These are phyloP conservation scores for Grus americana DNA, from an alignment of 2,113 vertebrate genomes.

Conservation along the genomic window DNA sequence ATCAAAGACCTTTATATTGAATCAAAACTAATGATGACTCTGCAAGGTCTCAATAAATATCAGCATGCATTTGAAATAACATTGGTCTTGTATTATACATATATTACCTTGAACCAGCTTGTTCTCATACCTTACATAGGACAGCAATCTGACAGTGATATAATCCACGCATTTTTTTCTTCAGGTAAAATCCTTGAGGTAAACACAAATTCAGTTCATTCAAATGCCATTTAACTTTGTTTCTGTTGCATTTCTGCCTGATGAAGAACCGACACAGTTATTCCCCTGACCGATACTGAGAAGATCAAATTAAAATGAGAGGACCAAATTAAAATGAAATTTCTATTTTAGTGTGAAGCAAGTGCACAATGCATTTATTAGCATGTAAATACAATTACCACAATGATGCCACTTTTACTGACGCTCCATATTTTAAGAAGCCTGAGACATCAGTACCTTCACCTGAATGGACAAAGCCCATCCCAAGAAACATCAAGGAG, in stretches of 20 bases:
- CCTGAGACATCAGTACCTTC: neutral
- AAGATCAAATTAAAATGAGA: neutral
- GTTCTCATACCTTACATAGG: neutral
- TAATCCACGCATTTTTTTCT: neutral
- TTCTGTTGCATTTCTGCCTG: neutral
- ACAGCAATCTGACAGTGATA: neutral
- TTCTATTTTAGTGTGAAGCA: neutral
- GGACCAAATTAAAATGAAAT: neutral
- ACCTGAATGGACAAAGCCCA: neutral
- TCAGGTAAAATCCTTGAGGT: neutral
- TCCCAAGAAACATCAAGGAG: neutral
- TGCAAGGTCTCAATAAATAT: slow-evolving; percentile 20
- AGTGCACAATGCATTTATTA: neutral
- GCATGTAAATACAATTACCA: neutral
- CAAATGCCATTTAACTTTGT: neutral
- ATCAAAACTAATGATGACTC: slow-evolving; percentile 11
- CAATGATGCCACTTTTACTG: neutral
- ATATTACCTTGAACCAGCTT: neutral
- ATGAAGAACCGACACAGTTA: neutral
- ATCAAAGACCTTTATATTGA: neutral
- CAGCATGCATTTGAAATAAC: slow-evolving; percentile 30
- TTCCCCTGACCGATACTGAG: neutral
- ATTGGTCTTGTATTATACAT: slow-evolving; percentile 26
- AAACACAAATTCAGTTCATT: neutral
- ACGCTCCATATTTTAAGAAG: neutral